phyloP scores from a whole-genome alignment of 2,797 vertebrate species.

The Sebastes wilsoni region DNA sequence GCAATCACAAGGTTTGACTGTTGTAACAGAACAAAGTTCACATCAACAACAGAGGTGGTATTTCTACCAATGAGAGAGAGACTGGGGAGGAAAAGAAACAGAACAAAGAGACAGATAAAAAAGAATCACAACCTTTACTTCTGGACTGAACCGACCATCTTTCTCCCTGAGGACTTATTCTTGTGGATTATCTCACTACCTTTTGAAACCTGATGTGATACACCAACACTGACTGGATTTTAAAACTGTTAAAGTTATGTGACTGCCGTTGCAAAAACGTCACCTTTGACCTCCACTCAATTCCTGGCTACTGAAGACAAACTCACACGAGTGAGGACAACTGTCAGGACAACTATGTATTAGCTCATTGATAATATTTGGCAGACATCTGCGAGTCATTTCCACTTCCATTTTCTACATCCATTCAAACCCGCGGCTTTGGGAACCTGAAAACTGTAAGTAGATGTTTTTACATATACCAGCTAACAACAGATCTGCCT shows the following conservation, averaged over 20 bases:
- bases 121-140: neutral
- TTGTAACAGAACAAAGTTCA: slow-evolving; percentile 77
- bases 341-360: neutral
- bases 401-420: neutral
- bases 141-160: neutral
- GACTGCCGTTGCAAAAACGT: neutral
- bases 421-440: neutral
- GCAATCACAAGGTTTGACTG: slow-evolving; percentile 74
- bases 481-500: neutral
- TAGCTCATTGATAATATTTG: neutral
- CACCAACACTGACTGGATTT: neutral
- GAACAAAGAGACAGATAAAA: neutral
- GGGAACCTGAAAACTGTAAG: slow-evolving; percentile 41
- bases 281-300: neutral
- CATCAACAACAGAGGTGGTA: slow-evolving; percentile 16
- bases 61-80: slow-evolving; percentile 14
- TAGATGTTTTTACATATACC: neutral
- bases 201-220: neutral
- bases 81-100: neutral
- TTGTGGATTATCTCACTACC: neutral
- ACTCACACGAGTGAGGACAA: neutral
- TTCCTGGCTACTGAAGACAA: neutral
- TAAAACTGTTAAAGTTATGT: neutral
- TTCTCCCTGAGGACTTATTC: neutral
- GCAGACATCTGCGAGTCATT: neutral